phyloP scores from a whole-genome alignment of 2,888 invertebrate genomes.

The Zygogramma bicolorata region DNA sequence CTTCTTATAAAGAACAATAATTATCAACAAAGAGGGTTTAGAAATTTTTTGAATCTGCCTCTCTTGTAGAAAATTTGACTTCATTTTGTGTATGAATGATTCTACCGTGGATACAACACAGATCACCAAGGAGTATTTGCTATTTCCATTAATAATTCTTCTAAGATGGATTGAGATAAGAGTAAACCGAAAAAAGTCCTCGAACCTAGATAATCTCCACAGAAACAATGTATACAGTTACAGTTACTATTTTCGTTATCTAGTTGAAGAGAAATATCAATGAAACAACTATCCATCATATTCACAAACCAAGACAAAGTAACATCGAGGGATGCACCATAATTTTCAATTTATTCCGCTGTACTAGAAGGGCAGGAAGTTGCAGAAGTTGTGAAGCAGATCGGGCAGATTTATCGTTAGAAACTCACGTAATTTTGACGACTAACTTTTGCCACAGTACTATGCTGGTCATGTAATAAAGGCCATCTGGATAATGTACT shows the following conservation, averaged over 20 bases:
- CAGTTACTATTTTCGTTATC: not conserved
- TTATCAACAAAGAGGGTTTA: too few species aligned
- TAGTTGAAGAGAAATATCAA: not conserved
- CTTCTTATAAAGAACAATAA: too few species aligned
- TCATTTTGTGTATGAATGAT: too few species aligned
- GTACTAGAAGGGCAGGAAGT: slow-evolving; percentile 13
- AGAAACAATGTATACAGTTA: too few species aligned
- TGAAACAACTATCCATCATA: not conserved
- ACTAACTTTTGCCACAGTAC: slow-evolving; percentile 39
- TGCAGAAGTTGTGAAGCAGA: slow-evolving; percentile 31
- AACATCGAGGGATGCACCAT: not conserved
- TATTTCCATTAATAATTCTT: too few species aligned
- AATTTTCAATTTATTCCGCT: slow-evolving; percentile 1
- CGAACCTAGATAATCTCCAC: too few species aligned
- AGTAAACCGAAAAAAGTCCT: too few species aligned
- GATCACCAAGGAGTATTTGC: too few species aligned
- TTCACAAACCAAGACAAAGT: not conserved
- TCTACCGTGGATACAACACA: too few species aligned
- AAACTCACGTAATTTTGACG: slow-evolving; percentile 48
- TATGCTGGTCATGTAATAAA: slow-evolving; percentile 50
- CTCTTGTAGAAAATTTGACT: too few species aligned
- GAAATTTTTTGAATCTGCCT: too few species aligned
- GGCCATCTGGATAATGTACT: slow-evolving; percentile 53
- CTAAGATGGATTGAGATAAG: too few species aligned
- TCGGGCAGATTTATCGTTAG: slow-evolving; percentile 45